Conservation (phyloP, 2,797 vertebrate species). For the Lithobates sylvaticus region DNA sequence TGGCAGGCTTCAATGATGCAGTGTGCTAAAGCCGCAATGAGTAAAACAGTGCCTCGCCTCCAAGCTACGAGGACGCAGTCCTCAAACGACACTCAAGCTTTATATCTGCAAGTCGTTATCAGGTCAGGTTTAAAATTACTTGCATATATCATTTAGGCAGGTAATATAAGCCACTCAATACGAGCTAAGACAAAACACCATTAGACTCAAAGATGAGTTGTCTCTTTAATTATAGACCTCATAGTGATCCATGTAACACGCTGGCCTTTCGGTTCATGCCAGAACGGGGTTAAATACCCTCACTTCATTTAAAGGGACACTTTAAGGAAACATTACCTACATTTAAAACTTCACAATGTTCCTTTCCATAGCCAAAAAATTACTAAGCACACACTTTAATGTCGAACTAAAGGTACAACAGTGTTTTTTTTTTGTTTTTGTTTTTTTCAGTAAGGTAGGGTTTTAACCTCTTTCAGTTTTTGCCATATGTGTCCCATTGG, state of each 20-base stretch:
- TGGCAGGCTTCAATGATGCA: not conserved
- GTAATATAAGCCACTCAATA: constrained; percentile 30
- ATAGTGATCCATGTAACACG: constrained; percentile 23
- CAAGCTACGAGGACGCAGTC: constrained; percentile 10
- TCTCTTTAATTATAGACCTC: constrained; percentile 53
- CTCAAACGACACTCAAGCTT: not conserved
- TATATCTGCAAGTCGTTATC: constrained; percentile 50
- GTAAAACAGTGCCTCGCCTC: constrained; percentile 12
- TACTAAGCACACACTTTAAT: too few species aligned
- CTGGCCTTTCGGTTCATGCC: constrained; percentile 2
- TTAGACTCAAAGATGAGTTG: constrained; percentile 33
- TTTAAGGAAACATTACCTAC: not conserved
- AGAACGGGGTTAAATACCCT: constrained; percentile 37
- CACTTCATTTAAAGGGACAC: not conserved
- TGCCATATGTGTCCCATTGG: too few species aligned
- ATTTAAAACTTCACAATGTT: not conserved
- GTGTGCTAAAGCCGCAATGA: not conserved
- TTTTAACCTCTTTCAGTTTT: too few species aligned
- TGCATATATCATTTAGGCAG: constrained; percentile 48
- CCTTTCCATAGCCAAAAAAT: too few species aligned
- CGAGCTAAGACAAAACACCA: constrained; percentile 38
- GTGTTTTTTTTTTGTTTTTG: too few species aligned
- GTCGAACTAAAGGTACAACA: too few species aligned
- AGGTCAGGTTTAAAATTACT: constrained; percentile 58
- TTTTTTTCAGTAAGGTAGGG: too few species aligned